These are phyloP conservation scores for Zaprionus camerounensis DNA, from an alignment of 1,140 invertebrate species.

Conservation along the genomic window DNA sequence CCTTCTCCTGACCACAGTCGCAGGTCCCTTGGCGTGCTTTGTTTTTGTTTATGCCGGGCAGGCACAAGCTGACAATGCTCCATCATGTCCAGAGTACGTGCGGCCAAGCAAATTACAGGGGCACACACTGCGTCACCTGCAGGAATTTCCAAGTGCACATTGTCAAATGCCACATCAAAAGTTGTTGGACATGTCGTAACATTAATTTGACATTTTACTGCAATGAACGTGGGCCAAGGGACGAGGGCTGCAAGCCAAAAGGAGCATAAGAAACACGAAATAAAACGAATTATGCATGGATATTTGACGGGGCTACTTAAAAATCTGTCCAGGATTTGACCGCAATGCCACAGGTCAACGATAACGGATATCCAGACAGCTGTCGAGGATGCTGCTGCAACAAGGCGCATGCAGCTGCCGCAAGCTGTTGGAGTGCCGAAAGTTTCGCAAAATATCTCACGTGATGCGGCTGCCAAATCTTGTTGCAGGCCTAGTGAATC, in stretches of 20 bases:
- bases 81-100: slow-evolving; percentile 70
- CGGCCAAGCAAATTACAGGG: slow-evolving; percentile 80
- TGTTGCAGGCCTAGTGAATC: slow-evolving; percentile 72
- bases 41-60: slow-evolving; percentile 78
- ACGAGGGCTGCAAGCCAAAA: neutral
- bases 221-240: slow-evolving; percentile 34
- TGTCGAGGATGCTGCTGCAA: slow-evolving; percentile 66
- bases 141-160: slow-evolving; percentile 78
- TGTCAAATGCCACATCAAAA: slow-evolving; percentile 79
- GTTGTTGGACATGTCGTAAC: slow-evolving; percentile 79
- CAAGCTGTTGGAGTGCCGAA: slow-evolving; percentile 68
- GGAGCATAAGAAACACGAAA: slow-evolving; percentile 1
- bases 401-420: slow-evolving; percentile 53
- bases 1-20: slow-evolving; percentile 36
- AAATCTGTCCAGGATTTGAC: slow-evolving; percentile 63
- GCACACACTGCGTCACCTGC: slow-evolving; percentile 77
- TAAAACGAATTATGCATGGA: slow-evolving; percentile 43
- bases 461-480: slow-evolving; percentile 61
- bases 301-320: slow-evolving; percentile 50
- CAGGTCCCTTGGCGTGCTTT: slow-evolving; percentile 69
- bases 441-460: slow-evolving; percentile 23
- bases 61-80: slow-evolving; percentile 72
- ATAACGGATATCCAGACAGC: slow-evolving; percentile 47
- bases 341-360: slow-evolving; percentile 62
- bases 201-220: slow-evolving; percentile 82